Base-by-base conservation (phyloP, 2,797 vertebrate genomes). In the Semaprochilodus insignis region DNA sequence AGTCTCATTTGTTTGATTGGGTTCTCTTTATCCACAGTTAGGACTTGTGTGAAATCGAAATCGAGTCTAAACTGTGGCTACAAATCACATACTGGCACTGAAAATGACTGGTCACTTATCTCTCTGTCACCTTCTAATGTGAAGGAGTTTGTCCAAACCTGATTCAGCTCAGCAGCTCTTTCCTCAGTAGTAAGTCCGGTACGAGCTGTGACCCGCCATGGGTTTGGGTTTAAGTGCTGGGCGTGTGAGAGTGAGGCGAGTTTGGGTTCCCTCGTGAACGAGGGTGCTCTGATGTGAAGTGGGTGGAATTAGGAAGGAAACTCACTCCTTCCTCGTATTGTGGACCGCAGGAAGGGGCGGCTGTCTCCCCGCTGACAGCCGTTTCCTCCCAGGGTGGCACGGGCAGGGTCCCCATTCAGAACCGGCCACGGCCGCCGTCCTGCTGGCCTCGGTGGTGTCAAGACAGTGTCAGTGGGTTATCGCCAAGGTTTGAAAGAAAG, bases 251-350 rank as follows among this genome's bases (percentile, higher is more conserved):
- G 40, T 65, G 66, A 78, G 69, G 71, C 48, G 44, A 82, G 63
- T 67, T 63, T 59, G 21, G 25, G 74, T 77, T 85, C 60, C 57
- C 75, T 51, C 1, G 48, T 36, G 72, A 79, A 82, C 59, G 73
- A 52, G 74, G 69, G 62, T 84, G 57, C 62, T 44, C 73, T 83
- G 54, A 83, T 60, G 51, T 81, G 21, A 54, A 60, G 63, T 78
- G 44, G 52, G 16, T 51, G 84, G 80, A 86, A 80, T 81, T 80
- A 88, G 93, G 92, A 94, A 96, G 95, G 95, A 96, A 96, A 90
- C 92, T 89, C 95, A 93, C 94, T 95, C 89, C 96, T 98, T 97
- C 97, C 97, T 94, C 95, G 92, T 93, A 97, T 98, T 98, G 97
- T 98, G 91, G 19, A 65, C 89, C 91, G 83, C 93, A 95, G 96